Evolutionary conservation across 2,888 invertebrate species (phyloP).

Genomic region (Erpobdella octoculata): DNA sequence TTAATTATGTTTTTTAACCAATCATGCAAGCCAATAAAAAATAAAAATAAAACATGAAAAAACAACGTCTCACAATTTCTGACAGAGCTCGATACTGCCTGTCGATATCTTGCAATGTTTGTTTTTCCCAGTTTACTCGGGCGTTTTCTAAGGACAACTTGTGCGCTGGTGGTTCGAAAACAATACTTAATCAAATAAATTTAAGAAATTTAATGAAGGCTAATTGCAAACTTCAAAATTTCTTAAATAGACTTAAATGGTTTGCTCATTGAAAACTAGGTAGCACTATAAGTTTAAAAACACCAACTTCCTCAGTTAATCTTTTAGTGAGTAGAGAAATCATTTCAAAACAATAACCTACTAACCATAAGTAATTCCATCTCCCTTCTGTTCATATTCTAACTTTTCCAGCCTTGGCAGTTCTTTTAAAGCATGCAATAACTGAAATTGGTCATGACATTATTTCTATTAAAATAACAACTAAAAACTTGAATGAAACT

Average conservation of each 20-base stretch:
- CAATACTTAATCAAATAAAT: too few species aligned
- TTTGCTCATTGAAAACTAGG: too few species aligned
- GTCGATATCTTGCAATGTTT: conserved; percentile 44
- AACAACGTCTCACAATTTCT: conserved; percentile 43
- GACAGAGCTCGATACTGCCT: conserved; percentile 47
- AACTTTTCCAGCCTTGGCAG: conserved; percentile 38
- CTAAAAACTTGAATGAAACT: too few species aligned
- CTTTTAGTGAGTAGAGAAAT: not conserved
- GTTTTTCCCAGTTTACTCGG: conserved; percentile 46
- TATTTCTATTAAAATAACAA: too few species aligned
- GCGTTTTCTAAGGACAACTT: conserved; percentile 42
- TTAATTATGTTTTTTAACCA: not conserved
- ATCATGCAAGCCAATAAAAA: not conserved
- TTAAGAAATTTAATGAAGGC: too few species aligned
- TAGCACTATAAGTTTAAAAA: too few species aligned
- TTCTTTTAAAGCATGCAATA: conserved; percentile 57
- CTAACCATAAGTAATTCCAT: conserved; percentile 42
- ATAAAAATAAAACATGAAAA: too few species aligned
- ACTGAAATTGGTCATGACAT: conserved; percentile 56
- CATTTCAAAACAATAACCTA: conserved; percentile 3
- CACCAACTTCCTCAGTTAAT: too few species aligned
- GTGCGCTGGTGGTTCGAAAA: conserved; percentile 47
- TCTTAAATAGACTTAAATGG: too few species aligned
- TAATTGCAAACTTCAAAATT: too few species aligned
- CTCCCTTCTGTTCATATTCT: conserved; percentile 39